phyloP scores from a whole-genome alignment of 2,113 vertebrate genomes.

The Hipposideros armiger region DNA sequence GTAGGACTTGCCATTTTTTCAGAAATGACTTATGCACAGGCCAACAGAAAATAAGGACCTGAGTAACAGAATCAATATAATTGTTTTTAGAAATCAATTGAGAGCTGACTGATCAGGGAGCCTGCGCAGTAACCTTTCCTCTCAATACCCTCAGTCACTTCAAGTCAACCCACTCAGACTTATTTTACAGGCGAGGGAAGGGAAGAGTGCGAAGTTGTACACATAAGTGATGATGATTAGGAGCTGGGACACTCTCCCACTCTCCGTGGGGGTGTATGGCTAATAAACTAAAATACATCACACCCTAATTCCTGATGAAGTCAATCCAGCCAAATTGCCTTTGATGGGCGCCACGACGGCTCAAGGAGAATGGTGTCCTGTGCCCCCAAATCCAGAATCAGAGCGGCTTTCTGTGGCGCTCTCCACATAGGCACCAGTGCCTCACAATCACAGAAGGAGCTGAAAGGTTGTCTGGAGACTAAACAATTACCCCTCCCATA shows the following conservation, averaged over 20 bases:
- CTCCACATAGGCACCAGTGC: background rate
- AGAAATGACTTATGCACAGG: constrained; percentile 5
- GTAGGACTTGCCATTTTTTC: constrained; percentile 8
- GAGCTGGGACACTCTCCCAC: background rate
- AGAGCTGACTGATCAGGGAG: background rate
- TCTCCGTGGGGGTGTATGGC: background rate
- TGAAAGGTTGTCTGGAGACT: constrained; percentile 55
- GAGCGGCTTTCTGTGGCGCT: background rate
- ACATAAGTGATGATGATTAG: background rate
- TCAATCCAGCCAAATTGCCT: constrained; percentile 66
- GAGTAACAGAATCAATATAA: background rate
- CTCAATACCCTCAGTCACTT: background rate
- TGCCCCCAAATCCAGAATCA: background rate
- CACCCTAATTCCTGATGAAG: constrained; percentile 52
- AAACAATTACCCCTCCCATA: background rate
- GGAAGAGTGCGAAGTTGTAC: background rate
- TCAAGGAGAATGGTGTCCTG: background rate
- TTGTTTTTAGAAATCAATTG: background rate
- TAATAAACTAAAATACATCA: constrained; percentile 40
- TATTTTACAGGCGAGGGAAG: constrained; percentile 42
- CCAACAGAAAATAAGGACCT: background rate
- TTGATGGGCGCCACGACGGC: background rate
- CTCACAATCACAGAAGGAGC: background rate
- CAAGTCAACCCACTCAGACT: background rate
- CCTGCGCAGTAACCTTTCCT: background rate